Conservation (phyloP, 2,797 vertebrate genomes). For the Chaenodraco wilsoni region DNA sequence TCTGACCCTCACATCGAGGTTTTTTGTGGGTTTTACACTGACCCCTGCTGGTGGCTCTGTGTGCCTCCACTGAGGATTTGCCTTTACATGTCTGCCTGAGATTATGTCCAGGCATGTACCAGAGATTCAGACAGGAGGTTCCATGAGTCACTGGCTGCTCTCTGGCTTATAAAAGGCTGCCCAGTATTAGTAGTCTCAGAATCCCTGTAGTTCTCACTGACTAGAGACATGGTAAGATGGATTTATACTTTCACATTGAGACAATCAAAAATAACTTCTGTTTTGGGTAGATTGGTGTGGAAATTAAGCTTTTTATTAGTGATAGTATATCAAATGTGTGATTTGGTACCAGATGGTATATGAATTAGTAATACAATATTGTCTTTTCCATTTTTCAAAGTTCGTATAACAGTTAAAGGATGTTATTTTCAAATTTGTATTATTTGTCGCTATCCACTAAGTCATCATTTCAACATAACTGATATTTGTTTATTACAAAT, state of each 20-base stretch:
- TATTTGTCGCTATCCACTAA: too few relatives aligned
- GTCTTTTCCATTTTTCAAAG: too few relatives aligned
- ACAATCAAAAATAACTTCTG: background rate
- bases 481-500: too few relatives aligned
- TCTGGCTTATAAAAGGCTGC: constrained; percentile 52
- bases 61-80: constrained; percentile 45
- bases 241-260: constrained; percentile 8
- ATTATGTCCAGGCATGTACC: constrained; percentile 80
- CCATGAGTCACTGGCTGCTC: constrained; percentile 56
- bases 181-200: constrained; percentile 17
- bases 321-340: too few relatives aligned
- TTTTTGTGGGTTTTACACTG: background rate
- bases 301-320: background rate
- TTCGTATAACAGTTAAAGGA: too few relatives aligned
- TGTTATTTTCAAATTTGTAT: too few relatives aligned
- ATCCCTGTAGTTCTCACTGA: background rate
- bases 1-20: background rate
- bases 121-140: constrained; percentile 37
- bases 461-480: too few relatives aligned
- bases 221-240: constrained; percentile 63
- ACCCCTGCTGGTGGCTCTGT: constrained; percentile 46
- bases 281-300: background rate
- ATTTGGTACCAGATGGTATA: too few relatives aligned
- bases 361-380: too few relatives aligned
- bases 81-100: constrained; percentile 71